phyloP scores from a whole-genome alignment of 2,888 invertebrate genomes.

The Hyppa rectilinea region DNA sequence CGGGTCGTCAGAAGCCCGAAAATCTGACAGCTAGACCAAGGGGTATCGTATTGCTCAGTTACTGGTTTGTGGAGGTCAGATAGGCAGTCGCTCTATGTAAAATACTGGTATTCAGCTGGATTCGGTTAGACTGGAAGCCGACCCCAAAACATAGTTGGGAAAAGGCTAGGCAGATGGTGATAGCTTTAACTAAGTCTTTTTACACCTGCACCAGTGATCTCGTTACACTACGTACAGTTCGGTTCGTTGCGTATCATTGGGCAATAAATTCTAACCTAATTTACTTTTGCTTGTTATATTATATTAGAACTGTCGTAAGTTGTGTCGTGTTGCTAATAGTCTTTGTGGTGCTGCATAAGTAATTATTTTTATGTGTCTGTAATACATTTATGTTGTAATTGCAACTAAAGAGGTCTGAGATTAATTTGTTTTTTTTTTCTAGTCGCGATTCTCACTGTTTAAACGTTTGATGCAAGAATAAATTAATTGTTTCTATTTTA shows the following conservation, averaged over 20 bases:
- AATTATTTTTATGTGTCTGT: slow-evolving; percentile 35
- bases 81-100: too few relatives aligned
- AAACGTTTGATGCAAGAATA: neutral
- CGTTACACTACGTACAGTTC: slow-evolving; percentile 34
- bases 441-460: neutral
- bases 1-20: too few relatives aligned
- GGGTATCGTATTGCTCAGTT: too few relatives aligned
- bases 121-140: too few relatives aligned
- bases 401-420: slow-evolving; percentile 2
- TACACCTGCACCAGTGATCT: slow-evolving; percentile 27
- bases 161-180: too few relatives aligned
- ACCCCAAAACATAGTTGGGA: too few relatives aligned
- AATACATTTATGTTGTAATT: slow-evolving; percentile 8
- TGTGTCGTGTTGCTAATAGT: slow-evolving; percentile 40
- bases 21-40: too few relatives aligned
- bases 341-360: slow-evolving; percentile 28
- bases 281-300: slow-evolving; percentile 47
- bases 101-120: too few relatives aligned
- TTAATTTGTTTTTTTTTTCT: neutral
- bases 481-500: neutral
- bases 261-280: slow-evolving; percentile 57
- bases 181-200: too few relatives aligned
- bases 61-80: too few relatives aligned
- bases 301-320: slow-evolving; percentile 48
- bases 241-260: slow-evolving; percentile 27